These are phyloP conservation scores for Anarrhichthys ocellatus DNA, from an alignment of 2,113 vertebrate species.

Conservation along the genomic window DNA sequence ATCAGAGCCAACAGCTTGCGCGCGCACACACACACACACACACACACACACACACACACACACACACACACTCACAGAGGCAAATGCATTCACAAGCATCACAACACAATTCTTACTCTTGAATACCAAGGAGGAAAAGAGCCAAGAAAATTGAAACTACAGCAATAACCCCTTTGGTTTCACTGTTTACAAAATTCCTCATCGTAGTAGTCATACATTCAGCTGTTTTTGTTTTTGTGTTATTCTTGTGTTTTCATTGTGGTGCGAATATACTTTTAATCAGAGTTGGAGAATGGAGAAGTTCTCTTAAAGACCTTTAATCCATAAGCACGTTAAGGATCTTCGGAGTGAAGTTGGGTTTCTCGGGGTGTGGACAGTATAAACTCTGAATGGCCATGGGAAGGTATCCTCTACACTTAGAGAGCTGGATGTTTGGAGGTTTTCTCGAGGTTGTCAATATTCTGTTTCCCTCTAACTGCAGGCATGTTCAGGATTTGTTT, in stretches of 20 bases:
- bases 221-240: conserved; percentile 30
- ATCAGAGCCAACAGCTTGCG: conserved; percentile 46
- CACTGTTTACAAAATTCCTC: conserved; percentile 15
- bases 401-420: conserved; percentile 14
- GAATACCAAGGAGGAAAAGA: conserved; percentile 29
- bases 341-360: conserved; percentile 53
- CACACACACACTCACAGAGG: conserved; percentile 24
- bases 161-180: conserved; percentile 5
- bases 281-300: conserved; percentile 43
- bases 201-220: not conserved
- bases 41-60: conserved; percentile 1
- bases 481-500: conserved; percentile 12
- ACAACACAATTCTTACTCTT: conserved; percentile 13
- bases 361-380: conserved; percentile 47
- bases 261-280: conserved; percentile 51
- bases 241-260: conserved; percentile 31
- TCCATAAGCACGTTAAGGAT: conserved; percentile 62
- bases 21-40: conserved; percentile 19
- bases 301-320: conserved; percentile 52
- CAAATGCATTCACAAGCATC: conserved; percentile 22
- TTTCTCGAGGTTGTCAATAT: conserved; percentile 8
- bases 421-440: conserved; percentile 19
- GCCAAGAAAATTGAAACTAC: conserved; percentile 32
- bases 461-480: not conserved
- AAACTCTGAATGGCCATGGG: conserved; percentile 21